phyloP scores from a whole-genome alignment of 2,888 invertebrate species.

The Drosophila lacicola region DNA sequence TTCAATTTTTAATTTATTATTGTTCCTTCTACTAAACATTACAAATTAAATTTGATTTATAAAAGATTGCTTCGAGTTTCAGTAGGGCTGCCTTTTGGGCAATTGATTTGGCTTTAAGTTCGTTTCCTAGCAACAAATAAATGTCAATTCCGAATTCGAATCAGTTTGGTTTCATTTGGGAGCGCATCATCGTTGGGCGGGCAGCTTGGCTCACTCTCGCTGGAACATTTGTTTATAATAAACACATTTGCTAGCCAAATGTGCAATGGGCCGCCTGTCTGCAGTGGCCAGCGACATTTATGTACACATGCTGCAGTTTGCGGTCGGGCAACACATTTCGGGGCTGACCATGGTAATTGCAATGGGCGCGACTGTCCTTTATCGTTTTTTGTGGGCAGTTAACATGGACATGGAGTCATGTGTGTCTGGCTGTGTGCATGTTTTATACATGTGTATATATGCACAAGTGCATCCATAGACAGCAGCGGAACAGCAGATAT shows the following conservation, averaged over 20 bases:
- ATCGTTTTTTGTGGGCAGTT: constrained; percentile 74
- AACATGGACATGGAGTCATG: constrained; percentile 55
- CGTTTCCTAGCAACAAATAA: too few relatives aligned
- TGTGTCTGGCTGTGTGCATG: constrained; percentile 5
- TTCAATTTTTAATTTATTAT: too few relatives aligned
- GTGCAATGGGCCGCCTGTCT: constrained; percentile 25
- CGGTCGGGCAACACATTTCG: constrained; percentile 78
- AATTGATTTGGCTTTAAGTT: too few relatives aligned
- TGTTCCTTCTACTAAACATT: too few relatives aligned
- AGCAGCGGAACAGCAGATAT: constrained; percentile 43
- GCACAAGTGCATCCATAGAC: constrained; percentile 27
- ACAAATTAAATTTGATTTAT: too few relatives aligned
- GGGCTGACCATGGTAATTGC: constrained; percentile 50
- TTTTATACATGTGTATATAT: constrained; percentile 14
- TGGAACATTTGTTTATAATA: constrained; percentile 78
- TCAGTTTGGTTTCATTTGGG: constrained; percentile 2
- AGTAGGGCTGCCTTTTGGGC: too few relatives aligned
- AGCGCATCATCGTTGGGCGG: constrained; percentile 21
- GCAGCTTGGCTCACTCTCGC: constrained; percentile 26
- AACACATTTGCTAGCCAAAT: constrained; percentile 70
- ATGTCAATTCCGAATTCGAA: too few relatives aligned
- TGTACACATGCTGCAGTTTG: constrained; percentile 79
- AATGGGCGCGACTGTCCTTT: constrained; percentile 70
- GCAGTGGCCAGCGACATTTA: constrained; percentile 64
- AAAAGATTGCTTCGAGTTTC: too few relatives aligned